Base-by-base conservation (phyloP, 1,140 invertebrate genomes). In the Chionoecetes opilio region DNA sequence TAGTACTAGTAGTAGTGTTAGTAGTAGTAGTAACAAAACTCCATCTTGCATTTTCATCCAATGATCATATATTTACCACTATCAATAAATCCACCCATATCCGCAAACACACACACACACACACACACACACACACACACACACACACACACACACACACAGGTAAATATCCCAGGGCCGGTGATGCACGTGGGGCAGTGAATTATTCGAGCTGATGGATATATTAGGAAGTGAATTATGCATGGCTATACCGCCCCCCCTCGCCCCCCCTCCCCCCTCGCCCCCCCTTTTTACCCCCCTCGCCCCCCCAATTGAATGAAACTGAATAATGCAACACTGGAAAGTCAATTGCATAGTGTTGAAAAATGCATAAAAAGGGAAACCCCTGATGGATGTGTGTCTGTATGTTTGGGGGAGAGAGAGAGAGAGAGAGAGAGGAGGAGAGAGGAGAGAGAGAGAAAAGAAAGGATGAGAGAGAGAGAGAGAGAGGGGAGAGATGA, bases 131-230 rank as follows among this genome's bases (percentile, higher is more conserved):
- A 75, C 63, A 75, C 63, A 75, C 63, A 75, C 63, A 75, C 63
- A n/a, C 63, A 75, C 63, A 75, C 63, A 75, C 63, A 75, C 63
- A 75, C 63, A 75, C 63, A 75, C 63, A 75, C 63, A 75, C n/a
- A 75, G 21, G 63, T 75, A 75, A 75, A 75, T 75, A 75, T 75
- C 63, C 63, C 63, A 75, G 63, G 11, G 6, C n/a, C 63, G 21
- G n/a, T 75, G 63, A 75, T 75, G 63, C 63, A 75, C 63, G n/a
- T 26, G n/a, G 63, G 6, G 21, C 21, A 5, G 1, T 75, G 63
- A 75, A 75, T 75, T 75, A 75, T 26, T 75, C 26, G 21, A 75
- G 63, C 26, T 75, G 63, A 75, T 75, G 63, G 63, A 75, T 75
- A 75, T 75, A 75, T 75, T 75, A 75, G 63, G 26, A n/a, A 75